Conservation (phyloP, 2,797 vertebrate species). For the Sebastes aleutianus region DNA sequence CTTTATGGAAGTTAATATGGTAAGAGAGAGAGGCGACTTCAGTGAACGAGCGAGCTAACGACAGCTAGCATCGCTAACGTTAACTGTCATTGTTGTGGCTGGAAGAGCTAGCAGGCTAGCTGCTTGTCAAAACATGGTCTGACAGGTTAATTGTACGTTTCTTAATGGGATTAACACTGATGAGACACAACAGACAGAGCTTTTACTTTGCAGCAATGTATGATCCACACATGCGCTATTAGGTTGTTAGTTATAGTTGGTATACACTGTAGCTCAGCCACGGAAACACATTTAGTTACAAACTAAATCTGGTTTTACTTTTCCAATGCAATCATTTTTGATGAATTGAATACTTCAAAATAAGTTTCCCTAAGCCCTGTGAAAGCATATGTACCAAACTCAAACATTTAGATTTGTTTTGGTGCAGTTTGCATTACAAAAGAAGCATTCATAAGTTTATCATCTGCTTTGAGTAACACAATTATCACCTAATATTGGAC, state of each 20-base stretch:
- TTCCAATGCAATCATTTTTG: neutral
- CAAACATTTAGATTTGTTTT: neutral
- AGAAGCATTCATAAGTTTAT: neutral
- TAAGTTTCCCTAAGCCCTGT: neutral
- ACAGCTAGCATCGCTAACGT: slow-evolving; percentile 47
- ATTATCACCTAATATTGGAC: neutral
- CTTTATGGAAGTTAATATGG: slow-evolving; percentile 33
- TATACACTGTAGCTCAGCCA: neutral
- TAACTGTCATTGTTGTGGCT: slow-evolving; percentile 66
- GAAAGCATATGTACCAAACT: neutral
- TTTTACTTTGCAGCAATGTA: neutral
- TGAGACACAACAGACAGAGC: neutral
- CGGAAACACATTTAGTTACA: neutral
- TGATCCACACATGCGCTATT: neutral
- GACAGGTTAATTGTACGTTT: neutral
- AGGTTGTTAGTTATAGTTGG: neutral
- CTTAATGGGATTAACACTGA: neutral
- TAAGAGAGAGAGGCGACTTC: slow-evolving; percentile 48
- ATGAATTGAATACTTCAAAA: neutral
- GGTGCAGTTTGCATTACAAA: neutral
- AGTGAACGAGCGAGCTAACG: slow-evolving; percentile 41
- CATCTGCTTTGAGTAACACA: neutral
- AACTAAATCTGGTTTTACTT: neutral
- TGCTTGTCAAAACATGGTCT: slow-evolving; percentile 14
- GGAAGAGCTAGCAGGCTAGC: slow-evolving; percentile 23